Evolutionary conservation across 2,888 invertebrate species (phyloP).

Genomic region (Galeruca laticollis): DNA sequence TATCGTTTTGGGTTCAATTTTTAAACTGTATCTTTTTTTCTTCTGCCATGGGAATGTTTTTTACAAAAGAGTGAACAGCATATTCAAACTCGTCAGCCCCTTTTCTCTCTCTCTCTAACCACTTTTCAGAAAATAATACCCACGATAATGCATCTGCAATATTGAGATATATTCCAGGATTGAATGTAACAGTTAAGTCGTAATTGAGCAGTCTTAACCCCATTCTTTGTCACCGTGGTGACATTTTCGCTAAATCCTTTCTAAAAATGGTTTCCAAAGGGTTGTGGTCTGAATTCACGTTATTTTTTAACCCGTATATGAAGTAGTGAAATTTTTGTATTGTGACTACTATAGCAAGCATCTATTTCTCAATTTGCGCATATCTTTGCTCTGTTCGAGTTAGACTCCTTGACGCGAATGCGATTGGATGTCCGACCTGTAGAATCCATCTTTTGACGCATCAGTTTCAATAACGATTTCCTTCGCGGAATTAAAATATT

Average conservation of each 20-base stretch:
- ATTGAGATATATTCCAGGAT: slow-evolving; percentile 51
- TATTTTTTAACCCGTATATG: slow-evolving; percentile 50
- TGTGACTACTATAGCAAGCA: slow-evolving; percentile 43
- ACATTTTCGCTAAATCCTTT: slow-evolving; percentile 51
- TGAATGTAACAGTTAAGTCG: slow-evolving; percentile 50
- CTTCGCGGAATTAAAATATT: slow-evolving; percentile 49
- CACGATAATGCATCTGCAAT: slow-evolving; percentile 49
- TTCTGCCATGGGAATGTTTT: slow-evolving; percentile 46
- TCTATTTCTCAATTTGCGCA: slow-evolving; percentile 63
- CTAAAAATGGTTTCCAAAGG: slow-evolving; percentile 56
- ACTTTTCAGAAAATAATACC: slow-evolving; percentile 37
- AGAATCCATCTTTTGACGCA: slow-evolving; percentile 51
- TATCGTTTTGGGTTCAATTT: slow-evolving; percentile 34
- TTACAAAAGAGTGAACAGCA: slow-evolving; percentile 41
- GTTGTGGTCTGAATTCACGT: slow-evolving; percentile 57
- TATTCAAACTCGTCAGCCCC: slow-evolving; percentile 38
- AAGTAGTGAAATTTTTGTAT: slow-evolving; percentile 59
- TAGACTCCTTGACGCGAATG: slow-evolving; percentile 59
- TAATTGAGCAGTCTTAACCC: no score
- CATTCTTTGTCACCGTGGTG: no score
- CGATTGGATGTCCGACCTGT: slow-evolving; percentile 57
- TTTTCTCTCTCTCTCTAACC: slow-evolving; percentile 27
- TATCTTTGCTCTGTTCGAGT: slow-evolving; percentile 56
- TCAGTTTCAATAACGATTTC: slow-evolving; percentile 56
- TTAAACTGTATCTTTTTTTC: slow-evolving; percentile 41